A percentile compares a stretch with the other conserved stretches of the same genome.
Evolutionary conservation across 2,797 vertebrate species (phyloP).

Genomic region (Cossypha polioptera): DNA sequence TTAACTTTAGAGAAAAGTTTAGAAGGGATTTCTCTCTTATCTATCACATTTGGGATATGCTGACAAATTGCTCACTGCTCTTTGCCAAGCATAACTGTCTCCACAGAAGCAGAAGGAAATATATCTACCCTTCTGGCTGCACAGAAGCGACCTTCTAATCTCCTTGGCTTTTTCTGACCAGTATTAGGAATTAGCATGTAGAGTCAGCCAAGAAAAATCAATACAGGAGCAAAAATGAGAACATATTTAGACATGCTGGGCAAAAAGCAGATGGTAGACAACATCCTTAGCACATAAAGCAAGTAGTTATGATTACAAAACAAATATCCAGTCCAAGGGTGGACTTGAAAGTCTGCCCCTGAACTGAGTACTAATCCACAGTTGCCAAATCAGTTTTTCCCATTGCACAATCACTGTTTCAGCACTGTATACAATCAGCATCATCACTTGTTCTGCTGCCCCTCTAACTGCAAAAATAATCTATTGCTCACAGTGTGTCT

Average conservation of each 20-base stretch:
- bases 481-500: background rate
- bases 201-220: conserved; percentile 52
- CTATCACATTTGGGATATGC: background rate
- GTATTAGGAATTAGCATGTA: conserved; percentile 40
- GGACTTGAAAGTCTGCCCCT: background rate
- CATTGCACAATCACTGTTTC: background rate
- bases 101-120: conserved; percentile 57
- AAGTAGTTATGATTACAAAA: background rate
- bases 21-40: conserved; percentile 33
- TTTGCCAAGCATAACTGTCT: conserved; percentile 53
- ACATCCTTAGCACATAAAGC: background rate
- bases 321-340: background rate
- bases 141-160: conserved; percentile 39
- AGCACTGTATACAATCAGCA: background rate
- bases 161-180: conserved; percentile 56
- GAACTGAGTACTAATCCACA: background rate
- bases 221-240: conserved; percentile 17
- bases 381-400: background rate
- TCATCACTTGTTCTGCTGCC: background rate
- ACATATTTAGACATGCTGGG: conserved; percentile 15
- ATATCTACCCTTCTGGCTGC: conserved; percentile 23
- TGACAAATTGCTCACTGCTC: conserved; percentile 8
- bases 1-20: conserved; percentile 18
- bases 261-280: conserved; percentile 21
- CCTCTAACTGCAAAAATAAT: background rate